Conservation (phyloP, 1,140 invertebrate genomes). For the Battus philenor region DNA sequence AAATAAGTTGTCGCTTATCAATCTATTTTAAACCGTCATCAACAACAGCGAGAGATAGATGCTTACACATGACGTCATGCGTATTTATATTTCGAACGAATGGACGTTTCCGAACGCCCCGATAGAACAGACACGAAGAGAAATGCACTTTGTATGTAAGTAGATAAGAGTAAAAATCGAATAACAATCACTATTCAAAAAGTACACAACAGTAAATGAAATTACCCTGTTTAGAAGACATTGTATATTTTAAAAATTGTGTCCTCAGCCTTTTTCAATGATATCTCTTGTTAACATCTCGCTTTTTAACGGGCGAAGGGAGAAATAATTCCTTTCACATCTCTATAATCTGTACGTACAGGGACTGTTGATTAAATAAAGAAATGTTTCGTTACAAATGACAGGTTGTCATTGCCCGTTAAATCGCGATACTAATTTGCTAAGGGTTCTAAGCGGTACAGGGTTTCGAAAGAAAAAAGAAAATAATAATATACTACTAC, state of each 20-base stretch:
- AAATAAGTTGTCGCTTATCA: conserved; percentile 37
- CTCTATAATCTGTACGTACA: background rate
- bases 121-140: too few species aligned
- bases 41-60: conserved; percentile 19
- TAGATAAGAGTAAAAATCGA: conserved; percentile 58
- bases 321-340: background rate
- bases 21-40: conserved; percentile 24
- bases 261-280: conserved; percentile 73
- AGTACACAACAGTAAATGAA: conserved; percentile 68
- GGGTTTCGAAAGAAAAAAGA: conserved; percentile 41
- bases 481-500: conserved; percentile 23
- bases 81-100: background rate
- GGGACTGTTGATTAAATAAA: background rate
- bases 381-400: background rate
- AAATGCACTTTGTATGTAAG: conserved; percentile 23
- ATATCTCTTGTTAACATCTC: conserved; percentile 63
- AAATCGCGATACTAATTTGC: conserved; percentile 53
- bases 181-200: conserved; percentile 64
- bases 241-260: conserved; percentile 73
- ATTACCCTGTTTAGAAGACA: conserved; percentile 73
- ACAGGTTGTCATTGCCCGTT: conserved; percentile 34
- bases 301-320: conserved; percentile 38
- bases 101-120: background rate
- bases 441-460: conserved; percentile 67
- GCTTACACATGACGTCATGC: background rate